Evolutionary conservation across 1,140 invertebrate genomes (phyloP).

Genomic region (Lordiphosa mommai): DNA sequence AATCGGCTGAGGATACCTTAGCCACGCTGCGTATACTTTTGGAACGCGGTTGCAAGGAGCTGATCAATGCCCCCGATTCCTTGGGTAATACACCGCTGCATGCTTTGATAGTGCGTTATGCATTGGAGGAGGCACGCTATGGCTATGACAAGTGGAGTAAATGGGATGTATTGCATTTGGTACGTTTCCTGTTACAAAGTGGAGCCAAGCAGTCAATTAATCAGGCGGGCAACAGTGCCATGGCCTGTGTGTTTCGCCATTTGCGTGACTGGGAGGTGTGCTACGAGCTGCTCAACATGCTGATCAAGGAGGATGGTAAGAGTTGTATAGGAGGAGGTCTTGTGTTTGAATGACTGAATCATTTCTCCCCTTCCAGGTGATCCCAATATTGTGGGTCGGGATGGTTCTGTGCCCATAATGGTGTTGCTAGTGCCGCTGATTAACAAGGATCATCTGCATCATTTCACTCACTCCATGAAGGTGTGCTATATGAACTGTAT

Average conservation of each 20-base stretch:
- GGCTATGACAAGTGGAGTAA: conserved; percentile 87
- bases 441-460: conserved; percentile 87
- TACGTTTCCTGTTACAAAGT: conserved; percentile 83
- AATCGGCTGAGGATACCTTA: conserved; percentile 86
- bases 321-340: too few species aligned
- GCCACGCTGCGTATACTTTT: conserved; percentile 84
- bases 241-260: conserved; percentile 87
- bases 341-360: too few species aligned
- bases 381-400: conserved; percentile 86
- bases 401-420: conserved; percentile 87
- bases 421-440: conserved; percentile 87
- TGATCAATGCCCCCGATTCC: conserved; percentile 87
- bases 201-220: conserved; percentile 86
- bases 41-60: conserved; percentile 85
- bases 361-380: conserved; percentile 75
- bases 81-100: conserved; percentile 85
- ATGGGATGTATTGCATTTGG: conserved; percentile 86
- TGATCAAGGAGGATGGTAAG: conserved; percentile 84
- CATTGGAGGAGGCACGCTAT: conserved; percentile 85
- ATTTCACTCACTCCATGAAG: conserved; percentile 88
- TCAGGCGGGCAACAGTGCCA: conserved; percentile 85
- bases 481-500: conserved; percentile 88
- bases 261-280: conserved; percentile 89
- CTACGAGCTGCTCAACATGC: conserved; percentile 86
- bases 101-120: conserved; percentile 86